Evolutionary conservation across 2,113 vertebrate species (phyloP), one percentile per base, ranked within the genome.

Genomic region (Cyrtonyx montezumae): DNA sequence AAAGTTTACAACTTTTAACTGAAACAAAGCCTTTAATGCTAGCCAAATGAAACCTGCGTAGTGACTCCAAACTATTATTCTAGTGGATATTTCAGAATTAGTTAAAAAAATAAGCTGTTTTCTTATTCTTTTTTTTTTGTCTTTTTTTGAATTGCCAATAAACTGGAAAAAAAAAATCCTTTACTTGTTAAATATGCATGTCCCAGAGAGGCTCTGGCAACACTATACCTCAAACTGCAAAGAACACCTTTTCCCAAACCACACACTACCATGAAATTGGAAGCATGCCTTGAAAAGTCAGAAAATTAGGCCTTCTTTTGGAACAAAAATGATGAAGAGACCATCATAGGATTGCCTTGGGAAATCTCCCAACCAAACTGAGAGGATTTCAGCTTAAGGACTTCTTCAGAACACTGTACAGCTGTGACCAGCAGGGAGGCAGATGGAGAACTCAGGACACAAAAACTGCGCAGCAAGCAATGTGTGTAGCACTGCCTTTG

Each of bases 301-400:
- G 36, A 92, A 88, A 93, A 95, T 66, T 18, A 94, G 42, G 25
- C 42, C 20, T 28, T 69, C 43, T 73, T 88, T 67, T 70, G 22
- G 62, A 87, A 87, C 62, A 84, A 82, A 92, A 88, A 89, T 74
- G 40, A 86, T 88, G 23, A 94, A 75, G 55, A 78, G 46, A 67
- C 55, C 84, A 94, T 61, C 83, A 61, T 22, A 90, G 30, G 69
- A 92, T 74, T 42, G 67, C 75, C 91, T 82, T 84, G 79, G 59
- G 82, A 89, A 87, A 94, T 76, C 63, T 90, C 79, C 49, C 79
- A 13, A 79, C n/a, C 55, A 71, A 42, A 79, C 43, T 42, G 59
- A 58, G 67, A 79, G 68, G 42, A 90, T 80, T 94, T 96, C 76
- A 78, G 82, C 61, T 95, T 74, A 55, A 37, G 59, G 87, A 83